Conservation (phyloP, 2,113 vertebrate genomes). For the Chaetura pelagica region DNA sequence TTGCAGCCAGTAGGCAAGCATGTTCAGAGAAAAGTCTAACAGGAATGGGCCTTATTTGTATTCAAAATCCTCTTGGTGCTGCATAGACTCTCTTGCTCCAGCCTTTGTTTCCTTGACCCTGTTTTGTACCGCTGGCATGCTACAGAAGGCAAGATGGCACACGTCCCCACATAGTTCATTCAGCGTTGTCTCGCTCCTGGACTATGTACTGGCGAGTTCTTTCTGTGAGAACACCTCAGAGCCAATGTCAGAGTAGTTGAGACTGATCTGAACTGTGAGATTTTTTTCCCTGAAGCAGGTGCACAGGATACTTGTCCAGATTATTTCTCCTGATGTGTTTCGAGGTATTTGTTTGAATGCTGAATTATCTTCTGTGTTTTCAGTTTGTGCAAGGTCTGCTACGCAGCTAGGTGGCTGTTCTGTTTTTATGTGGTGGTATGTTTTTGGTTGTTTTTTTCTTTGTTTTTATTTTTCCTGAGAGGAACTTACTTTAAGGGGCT, state of each 20-base stretch:
- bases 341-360: neutral
- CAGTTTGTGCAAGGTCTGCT: neutral
- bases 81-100: neutral
- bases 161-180: neutral
- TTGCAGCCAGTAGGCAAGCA: neutral
- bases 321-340: neutral
- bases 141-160: neutral
- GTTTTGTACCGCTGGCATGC: neutral
- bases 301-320: neutral
- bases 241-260: neutral
- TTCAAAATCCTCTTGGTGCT: neutral
- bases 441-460: neutral
- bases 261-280: neutral
- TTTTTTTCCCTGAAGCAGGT: neutral
- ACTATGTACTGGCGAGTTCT: neutral
- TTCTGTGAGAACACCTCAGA: neutral
- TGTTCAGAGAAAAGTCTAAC: neutral
- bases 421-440: neutral
- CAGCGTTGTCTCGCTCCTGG: neutral
- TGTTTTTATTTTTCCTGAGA: neutral
- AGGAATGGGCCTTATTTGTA: neutral
- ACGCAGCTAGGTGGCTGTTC: neutral
- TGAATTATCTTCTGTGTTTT: neutral
- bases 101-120: conserved; percentile 38
- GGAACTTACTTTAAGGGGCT: neutral